Percentiles rank a stretch among this genome's conserved stretches.
phyloP scores from a whole-genome alignment of 2,113 vertebrate genomes.

The Syrmaticus mikado region DNA sequence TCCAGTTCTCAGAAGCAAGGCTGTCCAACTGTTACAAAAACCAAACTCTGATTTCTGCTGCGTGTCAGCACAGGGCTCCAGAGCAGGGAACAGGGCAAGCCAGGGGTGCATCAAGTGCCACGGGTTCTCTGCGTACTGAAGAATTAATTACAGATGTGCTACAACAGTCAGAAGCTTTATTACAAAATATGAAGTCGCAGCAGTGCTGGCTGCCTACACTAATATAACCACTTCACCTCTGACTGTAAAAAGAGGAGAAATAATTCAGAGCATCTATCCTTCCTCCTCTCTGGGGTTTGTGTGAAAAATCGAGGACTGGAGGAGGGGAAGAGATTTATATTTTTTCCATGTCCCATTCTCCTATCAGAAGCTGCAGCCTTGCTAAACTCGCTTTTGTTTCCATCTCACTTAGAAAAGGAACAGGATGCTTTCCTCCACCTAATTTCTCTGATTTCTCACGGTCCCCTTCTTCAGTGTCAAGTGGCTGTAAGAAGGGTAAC shows the following conservation, averaged over 20 bases:
- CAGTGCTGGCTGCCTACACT: background rate
- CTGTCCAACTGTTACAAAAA: background rate
- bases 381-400: rapidly evolving
- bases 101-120: rapidly evolving
- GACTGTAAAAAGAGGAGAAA: background rate
- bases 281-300: background rate
- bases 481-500: rapidly evolving
- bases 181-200: background rate
- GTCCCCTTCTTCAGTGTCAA: background rate
- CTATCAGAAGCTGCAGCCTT: background rate
- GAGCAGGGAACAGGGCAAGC: background rate
- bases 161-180: background rate
- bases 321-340: background rate
- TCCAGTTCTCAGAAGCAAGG: background rate
- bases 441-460: background rate
- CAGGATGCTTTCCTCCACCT: rapidly evolving
- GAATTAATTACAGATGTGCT: background rate
- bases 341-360: background rate
- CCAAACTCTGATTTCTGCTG: background rate
- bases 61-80: rapidly evolving
- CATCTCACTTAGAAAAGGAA: background rate
- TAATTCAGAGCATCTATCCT: background rate
- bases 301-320: background rate
- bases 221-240: background rate
- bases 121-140: background rate